Percentiles rank a stretch among this genome's conserved stretches.
Evolutionary conservation across 2,797 vertebrate genomes (phyloP).

Genomic region (Tangara arthus): DNA sequence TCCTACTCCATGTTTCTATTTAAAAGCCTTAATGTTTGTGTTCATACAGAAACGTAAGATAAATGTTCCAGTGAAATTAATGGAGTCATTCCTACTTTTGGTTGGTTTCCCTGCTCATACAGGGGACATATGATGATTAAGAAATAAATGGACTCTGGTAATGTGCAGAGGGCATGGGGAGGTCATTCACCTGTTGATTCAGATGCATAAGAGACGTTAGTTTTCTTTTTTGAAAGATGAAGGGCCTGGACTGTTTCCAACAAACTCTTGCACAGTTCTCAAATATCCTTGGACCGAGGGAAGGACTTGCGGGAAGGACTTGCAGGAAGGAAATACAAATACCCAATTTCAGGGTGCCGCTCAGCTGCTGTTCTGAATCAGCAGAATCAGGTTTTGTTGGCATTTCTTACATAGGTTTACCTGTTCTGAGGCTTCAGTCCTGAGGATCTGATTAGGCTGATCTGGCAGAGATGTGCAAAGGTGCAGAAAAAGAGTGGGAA

Average conservation of each 20-base stretch:
- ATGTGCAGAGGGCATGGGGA: not conserved
- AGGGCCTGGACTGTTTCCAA: slow-evolving; percentile 54
- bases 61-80: not conserved
- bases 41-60: not conserved
- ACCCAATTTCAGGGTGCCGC: not conserved
- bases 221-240: slow-evolving; percentile 24
- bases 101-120: not conserved
- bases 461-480: not conserved
- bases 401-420: not conserved
- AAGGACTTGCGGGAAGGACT: slow-evolving; percentile 41
- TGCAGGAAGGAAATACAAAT: slow-evolving; percentile 26
- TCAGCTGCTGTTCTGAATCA: slow-evolving; percentile 6
- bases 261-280: slow-evolving; percentile 16
- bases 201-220: not conserved
- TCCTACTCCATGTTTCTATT: not conserved
- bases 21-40: not conserved
- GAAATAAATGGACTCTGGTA: not conserved
- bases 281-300: slow-evolving; percentile 49
- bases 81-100: not conserved
- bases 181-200: slow-evolving; percentile 30
- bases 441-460: not conserved
- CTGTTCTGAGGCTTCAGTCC: not conserved
- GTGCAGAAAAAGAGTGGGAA: not conserved
- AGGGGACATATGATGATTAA: not conserved
- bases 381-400: not conserved